A percentile compares a stretch with the other conserved stretches of the same genome.
Evolutionary conservation across 2,888 invertebrate species (phyloP).

Genomic region (Hanleya hanleyi): DNA sequence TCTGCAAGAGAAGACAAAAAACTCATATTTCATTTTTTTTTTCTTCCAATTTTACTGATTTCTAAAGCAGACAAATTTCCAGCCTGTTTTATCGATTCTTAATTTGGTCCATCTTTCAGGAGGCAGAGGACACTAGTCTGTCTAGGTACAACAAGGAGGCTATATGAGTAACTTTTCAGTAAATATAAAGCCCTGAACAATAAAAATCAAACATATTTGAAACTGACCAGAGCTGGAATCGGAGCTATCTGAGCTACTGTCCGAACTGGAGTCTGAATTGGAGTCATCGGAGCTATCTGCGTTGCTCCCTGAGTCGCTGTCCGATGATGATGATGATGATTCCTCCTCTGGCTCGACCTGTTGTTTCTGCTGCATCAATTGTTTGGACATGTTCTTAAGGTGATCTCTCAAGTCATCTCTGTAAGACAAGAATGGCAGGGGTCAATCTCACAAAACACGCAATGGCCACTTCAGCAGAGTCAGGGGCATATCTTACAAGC

Average conservation of each 20-base stretch:
- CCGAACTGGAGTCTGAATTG: background rate
- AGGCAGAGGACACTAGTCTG: too few relatives aligned
- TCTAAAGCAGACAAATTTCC: background rate
- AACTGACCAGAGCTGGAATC: conserved; percentile 19
- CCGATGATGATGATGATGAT: conserved; percentile 27
- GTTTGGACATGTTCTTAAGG: conserved; percentile 83
- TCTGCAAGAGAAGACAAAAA: background rate
- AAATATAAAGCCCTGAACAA: too few relatives aligned
- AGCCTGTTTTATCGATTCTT: too few relatives aligned
- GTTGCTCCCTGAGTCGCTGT: conserved; percentile 24
- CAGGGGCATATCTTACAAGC: too few relatives aligned
- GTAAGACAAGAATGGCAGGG: conserved; percentile 29
- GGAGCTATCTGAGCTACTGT: background rate
- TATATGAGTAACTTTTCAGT: too few relatives aligned
- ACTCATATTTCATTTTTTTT: background rate
- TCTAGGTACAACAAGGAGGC: too few relatives aligned
- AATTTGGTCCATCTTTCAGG: too few relatives aligned
- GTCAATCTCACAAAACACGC: too few relatives aligned
- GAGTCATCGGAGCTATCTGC: conserved; percentile 15
- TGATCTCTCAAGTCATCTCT: conserved; percentile 91
- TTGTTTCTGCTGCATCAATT: conserved; percentile 55
- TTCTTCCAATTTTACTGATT: background rate
- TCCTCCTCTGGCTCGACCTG: conserved; percentile 33
- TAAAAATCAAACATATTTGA: too few relatives aligned
- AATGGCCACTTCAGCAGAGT: too few relatives aligned